phyloP scores from a whole-genome alignment of 2,888 invertebrate species.

The Aphodius granarius region DNA sequence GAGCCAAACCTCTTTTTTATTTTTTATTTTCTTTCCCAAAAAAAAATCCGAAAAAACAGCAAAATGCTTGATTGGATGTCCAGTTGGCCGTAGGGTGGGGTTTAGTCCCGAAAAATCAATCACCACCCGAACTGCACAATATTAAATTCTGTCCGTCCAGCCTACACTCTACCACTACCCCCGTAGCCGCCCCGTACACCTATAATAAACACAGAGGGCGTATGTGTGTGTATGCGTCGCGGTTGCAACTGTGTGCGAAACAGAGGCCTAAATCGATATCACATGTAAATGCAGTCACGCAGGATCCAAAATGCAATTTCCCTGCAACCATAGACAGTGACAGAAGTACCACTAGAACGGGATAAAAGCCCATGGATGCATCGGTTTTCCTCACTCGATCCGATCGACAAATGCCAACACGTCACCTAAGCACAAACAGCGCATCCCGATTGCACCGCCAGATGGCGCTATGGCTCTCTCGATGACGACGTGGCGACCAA shows the following conservation, averaged over 20 bases:
- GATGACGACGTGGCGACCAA: not conserved
- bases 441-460: not conserved
- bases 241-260: not conserved
- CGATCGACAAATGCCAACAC: not conserved
- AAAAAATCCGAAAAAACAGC: not conserved
- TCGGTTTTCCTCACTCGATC: slow-evolving; percentile 10
- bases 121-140: slow-evolving; percentile 23
- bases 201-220: slow-evolving; percentile 25
- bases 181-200: slow-evolving; percentile 21
- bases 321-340: slow-evolving; percentile 27
- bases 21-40: not conserved
- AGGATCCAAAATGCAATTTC: slow-evolving; percentile 37
- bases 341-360: slow-evolving; percentile 24
- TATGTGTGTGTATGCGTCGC: not conserved
- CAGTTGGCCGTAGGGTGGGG: not conserved
- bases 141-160: slow-evolving; percentile 28
- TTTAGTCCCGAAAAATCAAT: not conserved
- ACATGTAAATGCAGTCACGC: slow-evolving; percentile 39
- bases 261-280: slow-evolving; percentile 25
- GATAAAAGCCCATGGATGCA: slow-evolving; percentile 29
- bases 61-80: not conserved
- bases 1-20: too few relatives aligned
- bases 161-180: not conserved
- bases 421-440: not conserved
- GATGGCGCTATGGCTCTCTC: not conserved